Percentiles rank a stretch among this genome's conserved stretches.
Evolutionary conservation across 2,113 vertebrate genomes (phyloP).

Genomic region (Engraulis encrasicolus): DNA sequence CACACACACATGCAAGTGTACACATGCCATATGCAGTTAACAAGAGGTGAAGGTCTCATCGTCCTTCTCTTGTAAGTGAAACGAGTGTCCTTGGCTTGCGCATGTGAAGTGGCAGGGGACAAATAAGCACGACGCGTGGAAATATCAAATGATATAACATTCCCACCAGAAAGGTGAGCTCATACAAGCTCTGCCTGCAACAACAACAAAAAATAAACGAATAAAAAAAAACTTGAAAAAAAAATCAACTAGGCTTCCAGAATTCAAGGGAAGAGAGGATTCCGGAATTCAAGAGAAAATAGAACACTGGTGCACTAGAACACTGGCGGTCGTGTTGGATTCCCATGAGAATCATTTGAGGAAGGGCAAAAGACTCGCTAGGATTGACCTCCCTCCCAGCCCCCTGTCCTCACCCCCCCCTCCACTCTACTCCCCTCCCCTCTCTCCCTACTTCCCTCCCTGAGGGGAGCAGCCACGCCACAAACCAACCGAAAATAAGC

Average conservation of each 20-base stretch:
- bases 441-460: conserved; percentile 48
- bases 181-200: conserved; percentile 36
- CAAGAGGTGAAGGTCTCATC: conserved; percentile 14
- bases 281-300: conserved; percentile 14
- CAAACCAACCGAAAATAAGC: conserved; percentile 54
- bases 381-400: conserved; percentile 53
- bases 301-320: conserved; percentile 7
- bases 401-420: conserved; percentile 40
- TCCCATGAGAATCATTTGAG: conserved; percentile 69
- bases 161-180: conserved; percentile 46
- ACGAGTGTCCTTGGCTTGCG: not conserved
- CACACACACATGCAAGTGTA: no score
- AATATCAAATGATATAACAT: conserved; percentile 12
- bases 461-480: conserved; percentile 38
- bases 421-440: conserved; percentile 48
- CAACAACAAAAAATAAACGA: not conserved
- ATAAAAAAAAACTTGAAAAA: not conserved
- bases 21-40: not conserved
- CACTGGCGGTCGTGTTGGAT: conserved; percentile 33
- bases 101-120: not conserved
- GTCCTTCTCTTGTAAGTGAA: conserved; percentile 22
- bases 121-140: not conserved
- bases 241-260: not conserved
- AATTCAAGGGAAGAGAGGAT: conserved; percentile 19
- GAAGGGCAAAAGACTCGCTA: conserved; percentile 60